Evolutionary conservation across 2,888 invertebrate genomes (phyloP), one percentile per base, ranked within the genome.

Genomic region (Embidobia sp.): DNA sequence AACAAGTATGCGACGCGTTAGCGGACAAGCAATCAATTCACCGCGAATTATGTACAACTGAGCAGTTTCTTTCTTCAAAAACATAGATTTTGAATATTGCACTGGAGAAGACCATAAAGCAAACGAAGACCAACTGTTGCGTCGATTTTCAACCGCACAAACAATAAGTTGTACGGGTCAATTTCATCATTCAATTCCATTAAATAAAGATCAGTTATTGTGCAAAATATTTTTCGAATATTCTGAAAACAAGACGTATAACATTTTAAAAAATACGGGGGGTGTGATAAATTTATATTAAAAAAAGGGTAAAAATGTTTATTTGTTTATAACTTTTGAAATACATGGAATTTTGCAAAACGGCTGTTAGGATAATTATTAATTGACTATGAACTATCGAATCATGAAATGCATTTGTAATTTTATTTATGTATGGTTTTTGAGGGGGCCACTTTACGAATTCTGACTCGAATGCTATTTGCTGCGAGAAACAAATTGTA

Each of bases 211-310:
- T 8, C 29, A 29, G 8, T 8, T 29, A n/a, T 2, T 5, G 8
- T 29, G 29, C 8, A 29, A 29, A 29, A 22, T 29, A 29, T 6
- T 29, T 29, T 29, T 8, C n/a, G 8, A 29, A 8, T 3, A 29
- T 29, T 6, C n/a, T n/a, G 29, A 29, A 22, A 22, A 22, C 6
- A 22, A 22, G 6, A 22, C 22, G 6, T 4, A 6, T 22, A 6
- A 22, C 22, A 6, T 42, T 42, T 18, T 42, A 15, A 37, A 37
- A 37, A 13, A 37, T 15, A n/a, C n/a, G n/a, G n/a, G n/a, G n/a
- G n/a, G n/a, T n/a, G n/a, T 15, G 6, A 2, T 15, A 13, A 15
- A 13, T 37, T 37, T 13, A 4, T 4, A 15, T 15, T 13, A 37
- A 37, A 13, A 37, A 37, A 37, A 22, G 3, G 6, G 6, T 6